Evolutionary conservation across 2,797 vertebrate species (phyloP).

Genomic region (Sibirionetta formosa): DNA sequence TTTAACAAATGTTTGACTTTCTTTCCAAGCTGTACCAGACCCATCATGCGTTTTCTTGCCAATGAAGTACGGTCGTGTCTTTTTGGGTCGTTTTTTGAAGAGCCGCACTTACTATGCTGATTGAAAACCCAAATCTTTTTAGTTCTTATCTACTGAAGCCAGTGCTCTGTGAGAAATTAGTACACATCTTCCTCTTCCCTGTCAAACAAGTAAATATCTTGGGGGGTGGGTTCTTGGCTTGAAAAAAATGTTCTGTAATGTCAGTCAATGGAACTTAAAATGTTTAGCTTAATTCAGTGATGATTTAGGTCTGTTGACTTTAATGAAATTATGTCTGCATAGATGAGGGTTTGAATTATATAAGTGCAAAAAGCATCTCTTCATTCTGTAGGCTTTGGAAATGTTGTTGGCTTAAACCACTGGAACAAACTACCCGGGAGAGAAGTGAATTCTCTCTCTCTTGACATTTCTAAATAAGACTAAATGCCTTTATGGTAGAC

Average conservation of each 20-base stretch:
- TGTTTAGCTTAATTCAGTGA: conserved; percentile 33
- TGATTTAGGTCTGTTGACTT: conserved; percentile 19
- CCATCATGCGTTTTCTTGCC: neutral
- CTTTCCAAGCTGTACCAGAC: neutral
- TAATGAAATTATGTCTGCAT: conserved; percentile 35
- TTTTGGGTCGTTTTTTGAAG: neutral
- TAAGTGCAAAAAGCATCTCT: conserved; percentile 52
- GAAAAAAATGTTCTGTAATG: neutral
- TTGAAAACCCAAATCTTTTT: neutral
- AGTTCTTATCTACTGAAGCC: neutral
- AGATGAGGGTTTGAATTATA: conserved; percentile 36
- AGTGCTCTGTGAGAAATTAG: neutral
- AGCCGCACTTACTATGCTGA: neutral
- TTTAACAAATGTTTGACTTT: neutral
- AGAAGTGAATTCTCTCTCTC: conserved; percentile 52
- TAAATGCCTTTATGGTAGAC: conserved; percentile 65
- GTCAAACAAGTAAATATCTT: conserved; percentile 6
- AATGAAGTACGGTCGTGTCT: neutral
- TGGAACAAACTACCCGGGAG: conserved; percentile 63
- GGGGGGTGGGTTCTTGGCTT: neutral
- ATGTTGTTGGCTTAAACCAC: conserved; percentile 48
- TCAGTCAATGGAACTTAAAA: neutral
- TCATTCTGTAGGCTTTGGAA: conserved; percentile 58
- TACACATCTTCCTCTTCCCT: neutral
- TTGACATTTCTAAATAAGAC: conserved; percentile 58